These are phyloP conservation scores for Campoplex nolae DNA, from an alignment of 2,888 invertebrate genomes.

Conservation along the genomic window DNA sequence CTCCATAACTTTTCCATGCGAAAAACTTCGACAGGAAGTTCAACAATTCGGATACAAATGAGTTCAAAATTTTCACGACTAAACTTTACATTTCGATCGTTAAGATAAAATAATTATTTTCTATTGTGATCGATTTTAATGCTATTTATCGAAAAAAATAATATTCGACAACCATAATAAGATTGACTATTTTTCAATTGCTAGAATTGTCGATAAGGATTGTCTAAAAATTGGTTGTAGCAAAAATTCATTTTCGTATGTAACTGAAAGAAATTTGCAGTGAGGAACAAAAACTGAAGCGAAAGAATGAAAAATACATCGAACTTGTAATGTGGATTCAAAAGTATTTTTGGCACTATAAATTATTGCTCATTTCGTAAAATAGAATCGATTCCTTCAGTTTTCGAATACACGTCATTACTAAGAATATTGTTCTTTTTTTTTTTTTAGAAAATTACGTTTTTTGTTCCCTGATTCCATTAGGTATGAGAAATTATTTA, in stretches of 20 bases:
- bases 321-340: background rate
- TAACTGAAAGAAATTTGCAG: too few species aligned
- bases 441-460: constrained; percentile 28
- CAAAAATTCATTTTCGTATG: background rate
- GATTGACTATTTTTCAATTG: background rate
- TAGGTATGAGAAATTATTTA: background rate
- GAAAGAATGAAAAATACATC: too few species aligned
- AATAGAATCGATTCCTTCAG: background rate
- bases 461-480: constrained; percentile 35
- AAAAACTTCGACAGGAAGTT: constrained; percentile 8
- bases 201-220: background rate
- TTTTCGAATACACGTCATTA: background rate
- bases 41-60: constrained; percentile 16
- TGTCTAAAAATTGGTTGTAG: background rate
- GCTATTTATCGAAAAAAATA: background rate
- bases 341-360: background rate
- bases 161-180: background rate
- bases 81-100: background rate
- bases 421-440: background rate
- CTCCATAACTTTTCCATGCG: background rate
- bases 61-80: background rate
- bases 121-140: background rate
- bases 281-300: too few species aligned
- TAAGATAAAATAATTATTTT: background rate
- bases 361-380: background rate